Evolutionary conservation across 2,888 invertebrate species (phyloP).

Genomic region (Aricia artaxerxes): DNA sequence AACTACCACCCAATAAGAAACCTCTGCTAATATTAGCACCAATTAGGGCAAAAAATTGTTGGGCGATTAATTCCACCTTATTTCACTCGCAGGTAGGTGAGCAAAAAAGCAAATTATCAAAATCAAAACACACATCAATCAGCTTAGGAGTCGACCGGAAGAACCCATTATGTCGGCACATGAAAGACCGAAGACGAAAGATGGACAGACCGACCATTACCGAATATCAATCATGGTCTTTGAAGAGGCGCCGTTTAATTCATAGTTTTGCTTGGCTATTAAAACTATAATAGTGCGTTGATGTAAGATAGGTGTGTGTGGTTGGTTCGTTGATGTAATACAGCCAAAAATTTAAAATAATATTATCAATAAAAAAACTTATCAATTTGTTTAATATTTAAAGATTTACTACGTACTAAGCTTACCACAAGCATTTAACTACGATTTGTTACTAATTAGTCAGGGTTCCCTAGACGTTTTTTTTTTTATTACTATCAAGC

Average conservation of each 20-base stretch:
- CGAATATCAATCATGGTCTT: slow-evolving; percentile 51
- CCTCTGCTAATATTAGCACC: not conserved
- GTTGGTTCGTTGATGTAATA: slow-evolving; percentile 10
- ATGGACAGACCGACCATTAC: slow-evolving; percentile 35
- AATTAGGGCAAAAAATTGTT: not conserved
- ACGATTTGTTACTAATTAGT: too few relatives aligned
- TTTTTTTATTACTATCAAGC: too few relatives aligned
- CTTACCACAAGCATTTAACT: too few relatives aligned
- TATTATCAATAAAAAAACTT: too few relatives aligned
- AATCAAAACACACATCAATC: slow-evolving; percentile 32
- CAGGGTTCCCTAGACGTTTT: too few relatives aligned
- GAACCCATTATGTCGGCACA: slow-evolving; percentile 18
- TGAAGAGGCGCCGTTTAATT: slow-evolving; percentile 72
- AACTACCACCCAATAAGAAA: not conserved
- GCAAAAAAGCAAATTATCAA: slow-evolving; percentile 22
- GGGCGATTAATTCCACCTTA: not conserved
- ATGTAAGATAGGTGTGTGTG: not conserved
- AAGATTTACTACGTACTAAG: too few relatives aligned
- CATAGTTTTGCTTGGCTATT: slow-evolving; percentile 66
- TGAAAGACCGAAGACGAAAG: slow-evolving; percentile 27
- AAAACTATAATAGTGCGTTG: slow-evolving; percentile 52
- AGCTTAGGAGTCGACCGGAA: slow-evolving; percentile 30
- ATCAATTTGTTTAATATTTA: too few relatives aligned
- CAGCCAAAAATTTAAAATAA: too few relatives aligned
- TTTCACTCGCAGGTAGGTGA: slow-evolving; percentile 2